phyloP scores from a whole-genome alignment of 2,888 invertebrate species.

The Tetragnatha montana region DNA sequence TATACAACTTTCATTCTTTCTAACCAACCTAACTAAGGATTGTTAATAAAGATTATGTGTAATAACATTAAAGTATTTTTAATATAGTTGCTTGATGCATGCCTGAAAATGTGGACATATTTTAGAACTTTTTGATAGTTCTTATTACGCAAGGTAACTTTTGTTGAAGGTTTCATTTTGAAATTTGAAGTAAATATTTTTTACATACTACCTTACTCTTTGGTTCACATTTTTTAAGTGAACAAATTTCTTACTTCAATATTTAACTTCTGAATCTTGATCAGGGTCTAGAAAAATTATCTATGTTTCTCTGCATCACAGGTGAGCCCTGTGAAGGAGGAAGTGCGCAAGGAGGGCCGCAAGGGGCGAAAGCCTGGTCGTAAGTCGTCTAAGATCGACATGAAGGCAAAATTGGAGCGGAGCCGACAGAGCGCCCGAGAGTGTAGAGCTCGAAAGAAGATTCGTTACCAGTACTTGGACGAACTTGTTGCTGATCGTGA shows the following conservation, averaged over 20 bases:
- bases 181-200: not conserved
- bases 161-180: not conserved
- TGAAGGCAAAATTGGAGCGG: slow-evolving; percentile 80
- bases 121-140: not conserved
- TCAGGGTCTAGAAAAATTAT: not conserved
- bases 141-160: not conserved
- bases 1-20: no score
- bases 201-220: not conserved
- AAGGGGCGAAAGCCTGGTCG: slow-evolving; percentile 71
- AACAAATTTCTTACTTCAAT: not conserved
- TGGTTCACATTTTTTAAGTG: no score
- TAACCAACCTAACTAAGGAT: no score
- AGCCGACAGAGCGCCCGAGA: slow-evolving; percentile 98
- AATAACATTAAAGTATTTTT: no score
- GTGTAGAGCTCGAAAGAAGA: slow-evolving; percentile 96
- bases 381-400: slow-evolving; percentile 71
- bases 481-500: slow-evolving; percentile 95
- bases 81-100: no score
- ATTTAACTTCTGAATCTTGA: not conserved
- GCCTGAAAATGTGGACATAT: no score
- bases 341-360: slow-evolving; percentile 60
- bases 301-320: not conserved
- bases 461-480: slow-evolving; percentile 96
- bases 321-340: slow-evolving; percentile 63
- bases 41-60: no score